phyloP scores from a whole-genome alignment of 2,888 invertebrate genomes.

The Epistrophe eligans region DNA sequence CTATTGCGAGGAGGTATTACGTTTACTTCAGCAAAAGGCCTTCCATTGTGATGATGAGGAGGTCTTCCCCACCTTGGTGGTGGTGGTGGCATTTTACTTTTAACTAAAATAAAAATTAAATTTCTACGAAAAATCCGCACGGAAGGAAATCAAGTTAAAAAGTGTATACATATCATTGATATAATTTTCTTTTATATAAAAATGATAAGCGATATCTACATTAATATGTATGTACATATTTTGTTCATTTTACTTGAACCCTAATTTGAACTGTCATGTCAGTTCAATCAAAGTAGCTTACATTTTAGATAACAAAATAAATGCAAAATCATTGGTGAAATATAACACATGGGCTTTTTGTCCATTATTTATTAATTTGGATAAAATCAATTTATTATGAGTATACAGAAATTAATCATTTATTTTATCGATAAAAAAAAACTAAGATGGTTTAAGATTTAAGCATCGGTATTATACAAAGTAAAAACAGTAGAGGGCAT shows the following conservation, averaged over 20 bases:
- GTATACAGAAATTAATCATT: background rate
- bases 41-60: conserved; percentile 46
- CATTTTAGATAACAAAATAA: background rate
- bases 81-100: conserved; percentile 52
- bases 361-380: background rate
- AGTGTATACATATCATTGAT: background rate
- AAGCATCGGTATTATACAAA: background rate
- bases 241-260: background rate
- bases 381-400: background rate
- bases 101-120: background rate
- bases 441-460: background rate
- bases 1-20: too few relatives aligned
- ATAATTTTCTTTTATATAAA: background rate
- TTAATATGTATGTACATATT: too few relatives aligned
- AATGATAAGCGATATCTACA: background rate
- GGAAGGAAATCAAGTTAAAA: background rate
- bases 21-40: conserved; percentile 1
- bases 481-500: too few relatives aligned
- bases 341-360: too few relatives aligned
- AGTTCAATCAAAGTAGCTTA: conserved; percentile 6
- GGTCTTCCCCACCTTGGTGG: conserved; percentile 61
- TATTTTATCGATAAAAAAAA: background rate
- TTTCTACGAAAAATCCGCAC: background rate
- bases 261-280: background rate
- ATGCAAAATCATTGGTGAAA: background rate